Evolutionary conservation across 1,140 invertebrate species (phyloP), one percentile per base, ranked within the genome.

Genomic region (Frieseomelitta varia): DNA sequence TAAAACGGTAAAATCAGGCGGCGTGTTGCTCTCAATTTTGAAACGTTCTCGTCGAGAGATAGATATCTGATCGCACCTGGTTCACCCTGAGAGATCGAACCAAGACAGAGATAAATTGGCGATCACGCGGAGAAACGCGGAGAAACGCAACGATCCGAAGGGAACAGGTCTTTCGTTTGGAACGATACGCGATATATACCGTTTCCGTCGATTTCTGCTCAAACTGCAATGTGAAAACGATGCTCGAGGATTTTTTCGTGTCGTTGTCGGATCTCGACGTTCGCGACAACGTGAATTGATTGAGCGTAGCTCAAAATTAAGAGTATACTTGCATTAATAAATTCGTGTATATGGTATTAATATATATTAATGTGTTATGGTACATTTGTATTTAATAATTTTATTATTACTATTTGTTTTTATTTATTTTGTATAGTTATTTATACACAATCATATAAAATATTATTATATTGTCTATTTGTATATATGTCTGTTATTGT

Each of bases 81-180:
- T 69, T 71, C 53, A 69, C 65, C 65, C 51, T 79, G 47, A 71
- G 27, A 71, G 53, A 79, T 30, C 30, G 67, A 55, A 79, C 55
- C 67, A 15, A 55, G 67, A 27, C 30, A 71, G 30, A n/a, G 65
- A 69, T 79, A 79, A 79, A 79, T 68, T 24, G 63, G 76, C 61
- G 53, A 67, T 53, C 76, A 24, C 39, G 58, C 24, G 56, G 56
- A n/a, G 56, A 76, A 76, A 61, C 74, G 58, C 10, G 56, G 56
- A 63, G 74, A 47, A 77, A 61, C n/a, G 34, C 34, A 47, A 63
- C 74, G 34, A 24, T 12, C 15, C 11, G 63, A 47, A 61, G 30
- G 30, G 17, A n/a, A 39, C 30, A 63, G 34, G 34, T 34, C 67
- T 69, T 30, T 30, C 30, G 30, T 30, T 61, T 65, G 39, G 39